phyloP scores from a whole-genome alignment of 1,140 invertebrate genomes.

The Aleiodes sp. region DNA sequence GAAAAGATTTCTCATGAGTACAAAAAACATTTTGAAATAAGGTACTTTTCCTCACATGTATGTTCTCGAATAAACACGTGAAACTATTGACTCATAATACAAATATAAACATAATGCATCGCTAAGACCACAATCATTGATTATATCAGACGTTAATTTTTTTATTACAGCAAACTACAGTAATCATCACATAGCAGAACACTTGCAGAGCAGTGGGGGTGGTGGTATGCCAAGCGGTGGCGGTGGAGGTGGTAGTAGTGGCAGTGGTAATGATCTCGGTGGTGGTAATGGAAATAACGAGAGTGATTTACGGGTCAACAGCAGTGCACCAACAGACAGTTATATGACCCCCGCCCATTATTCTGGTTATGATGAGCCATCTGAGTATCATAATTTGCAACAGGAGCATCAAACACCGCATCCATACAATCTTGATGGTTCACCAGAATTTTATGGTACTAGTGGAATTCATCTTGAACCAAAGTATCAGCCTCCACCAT shows the following conservation, averaged over 20 bases:
- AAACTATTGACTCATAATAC: too few relatives aligned
- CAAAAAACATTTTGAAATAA: too few relatives aligned
- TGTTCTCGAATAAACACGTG: too few relatives aligned
- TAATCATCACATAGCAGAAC: slow-evolving; percentile 64
- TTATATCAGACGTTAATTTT: background rate
- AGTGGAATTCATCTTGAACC: slow-evolving; percentile 71
- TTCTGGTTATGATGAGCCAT: slow-evolving; percentile 70
- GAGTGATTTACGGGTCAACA: slow-evolving; percentile 54
- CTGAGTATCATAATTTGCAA: slow-evolving; percentile 78
- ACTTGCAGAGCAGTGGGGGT: slow-evolving; percentile 54
- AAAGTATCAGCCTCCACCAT: slow-evolving; percentile 74
- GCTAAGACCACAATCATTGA: too few relatives aligned
- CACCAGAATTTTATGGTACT: slow-evolving; percentile 79
- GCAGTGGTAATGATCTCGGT: slow-evolving; percentile 47
- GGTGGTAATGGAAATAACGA: slow-evolving; percentile 52
- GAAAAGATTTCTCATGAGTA: too few relatives aligned
- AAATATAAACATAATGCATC: too few relatives aligned
- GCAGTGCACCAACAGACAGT: slow-evolving; percentile 50
- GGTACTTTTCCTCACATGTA: too few relatives aligned
- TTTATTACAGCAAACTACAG: slow-evolving; percentile 64
- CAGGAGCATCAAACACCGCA: slow-evolving; percentile 67
- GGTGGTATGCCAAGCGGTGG: slow-evolving; percentile 45
- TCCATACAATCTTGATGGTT: slow-evolving; percentile 72
- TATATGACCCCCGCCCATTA: slow-evolving; percentile 65
- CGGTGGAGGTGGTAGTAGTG: slow-evolving; percentile 47